A percentile compares a stretch with the other conserved stretches of the same genome.
These are phyloP conservation scores for Diogma glabrata DNA, from an alignment of 2,888 invertebrate genomes.

Conservation along the genomic window DNA sequence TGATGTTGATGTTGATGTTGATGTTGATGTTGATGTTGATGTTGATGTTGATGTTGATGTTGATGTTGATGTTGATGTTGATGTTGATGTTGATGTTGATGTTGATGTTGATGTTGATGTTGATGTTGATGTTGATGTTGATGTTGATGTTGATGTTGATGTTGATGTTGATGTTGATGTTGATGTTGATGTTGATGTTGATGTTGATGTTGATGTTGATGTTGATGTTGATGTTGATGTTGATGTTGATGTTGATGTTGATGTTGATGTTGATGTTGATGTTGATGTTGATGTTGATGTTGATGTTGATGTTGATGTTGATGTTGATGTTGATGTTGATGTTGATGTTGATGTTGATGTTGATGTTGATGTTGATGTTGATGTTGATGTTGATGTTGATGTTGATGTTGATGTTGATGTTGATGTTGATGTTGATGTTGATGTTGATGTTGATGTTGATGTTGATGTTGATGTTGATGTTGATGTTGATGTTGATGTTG, in stretches of 20 bases:
- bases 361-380: slow-evolving; percentile 12
- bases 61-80: slow-evolving; percentile 6
- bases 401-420: slow-evolving; percentile 12
- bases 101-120: slow-evolving; percentile 11
- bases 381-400: slow-evolving; percentile 12
- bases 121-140: slow-evolving; percentile 9
- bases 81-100: slow-evolving; percentile 12
- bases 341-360: slow-evolving; percentile 12
- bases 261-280: slow-evolving; percentile 12
- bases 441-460: slow-evolving; percentile 12
- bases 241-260: slow-evolving; percentile 5
- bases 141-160: slow-evolving; percentile 12
- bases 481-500: slow-evolving; percentile 12
- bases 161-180: slow-evolving; percentile 7
- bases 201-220: slow-evolving; percentile 8
- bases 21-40: slow-evolving; percentile 12
- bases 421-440: slow-evolving; percentile 12
- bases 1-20: slow-evolving; percentile 11
- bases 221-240: slow-evolving; percentile 6
- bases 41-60: slow-evolving; percentile 12
- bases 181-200: slow-evolving; percentile 8
- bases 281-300: slow-evolving; percentile 6
- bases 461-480: slow-evolving; percentile 12
- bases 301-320: slow-evolving; percentile 12
- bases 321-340: slow-evolving; percentile 12